Evolutionary conservation across 2,113 vertebrate species (phyloP).

Genomic region (Australoheros scitulus): DNA sequence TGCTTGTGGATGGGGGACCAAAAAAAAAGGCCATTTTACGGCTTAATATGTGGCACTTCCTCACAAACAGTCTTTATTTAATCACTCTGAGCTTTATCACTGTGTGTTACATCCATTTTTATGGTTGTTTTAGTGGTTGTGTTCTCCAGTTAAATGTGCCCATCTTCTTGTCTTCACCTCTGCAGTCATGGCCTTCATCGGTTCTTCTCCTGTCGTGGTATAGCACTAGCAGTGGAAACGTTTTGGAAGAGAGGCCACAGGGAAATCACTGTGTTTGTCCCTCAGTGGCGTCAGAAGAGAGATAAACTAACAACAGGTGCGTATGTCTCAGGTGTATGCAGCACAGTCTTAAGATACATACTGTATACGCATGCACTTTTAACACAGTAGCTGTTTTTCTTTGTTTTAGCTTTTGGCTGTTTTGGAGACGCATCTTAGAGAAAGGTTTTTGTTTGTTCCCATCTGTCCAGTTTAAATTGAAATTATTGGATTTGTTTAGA

Average conservation of each 20-base stretch:
- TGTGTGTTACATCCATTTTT: neutral
- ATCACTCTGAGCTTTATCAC: neutral
- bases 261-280: constrained; percentile 96
- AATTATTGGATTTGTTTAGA: neutral
- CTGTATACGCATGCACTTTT: neutral
- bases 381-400: neutral
- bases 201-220: constrained; percentile 96
- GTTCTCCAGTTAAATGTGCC: neutral
- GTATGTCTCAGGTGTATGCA: neutral
- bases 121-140: neutral
- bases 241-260: constrained; percentile 96
- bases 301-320: constrained; percentile 90
- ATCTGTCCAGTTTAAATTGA: too few species aligned
- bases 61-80: neutral
- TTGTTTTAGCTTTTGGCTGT: neutral
- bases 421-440: neutral
- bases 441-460: neutral
- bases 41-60: neutral
- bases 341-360: neutral
- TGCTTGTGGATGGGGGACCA: neutral
- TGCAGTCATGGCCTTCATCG: constrained; percentile 89
- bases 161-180: neutral
- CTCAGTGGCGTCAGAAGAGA: constrained; percentile 94
- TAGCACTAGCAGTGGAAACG: constrained; percentile 93
- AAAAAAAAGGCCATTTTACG: too few species aligned